Conservation (phyloP, 1,140 invertebrate genomes). For the Ganaspis sp. region DNA sequence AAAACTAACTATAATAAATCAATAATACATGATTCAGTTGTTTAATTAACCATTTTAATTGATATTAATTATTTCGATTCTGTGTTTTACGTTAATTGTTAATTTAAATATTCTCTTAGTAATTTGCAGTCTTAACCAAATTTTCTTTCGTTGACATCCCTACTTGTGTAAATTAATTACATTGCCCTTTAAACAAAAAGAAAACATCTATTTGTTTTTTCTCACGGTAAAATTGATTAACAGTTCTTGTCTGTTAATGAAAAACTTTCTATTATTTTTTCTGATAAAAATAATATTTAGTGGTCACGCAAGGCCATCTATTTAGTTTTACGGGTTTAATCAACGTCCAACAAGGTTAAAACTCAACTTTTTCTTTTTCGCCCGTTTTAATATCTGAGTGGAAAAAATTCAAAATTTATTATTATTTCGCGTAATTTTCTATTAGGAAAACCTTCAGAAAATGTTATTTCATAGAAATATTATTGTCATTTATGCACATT, state of each 20-base stretch:
- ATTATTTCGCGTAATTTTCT: not conserved
- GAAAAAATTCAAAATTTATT: not conserved
- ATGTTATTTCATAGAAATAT: too few relatives aligned
- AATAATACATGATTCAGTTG: too few relatives aligned
- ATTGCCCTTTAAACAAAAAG: not conserved
- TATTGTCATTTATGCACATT: too few relatives aligned
- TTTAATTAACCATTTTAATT: too few relatives aligned
- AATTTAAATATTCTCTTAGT: too few relatives aligned
- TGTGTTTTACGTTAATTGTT: too few relatives aligned
- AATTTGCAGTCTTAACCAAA: too few relatives aligned
- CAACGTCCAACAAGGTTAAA: not conserved
- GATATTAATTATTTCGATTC: too few relatives aligned
- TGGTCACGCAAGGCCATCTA: not conserved
- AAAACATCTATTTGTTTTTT: not conserved
- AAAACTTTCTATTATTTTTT: not conserved
- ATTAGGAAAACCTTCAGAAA: not conserved
- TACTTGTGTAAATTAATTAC: too few relatives aligned
- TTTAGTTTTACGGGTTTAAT: slow-evolving; percentile 4
- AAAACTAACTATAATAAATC: too few relatives aligned
- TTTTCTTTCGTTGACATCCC: too few relatives aligned
- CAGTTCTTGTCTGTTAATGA: not conserved
- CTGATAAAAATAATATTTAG: slow-evolving; percentile 4
- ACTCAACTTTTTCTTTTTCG: slow-evolving; percentile 26
- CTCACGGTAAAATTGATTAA: not conserved
- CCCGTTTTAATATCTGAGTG: not conserved